Conservation (phyloP, 1,140 invertebrate genomes). For the Lordiphosa collinella region DNA sequence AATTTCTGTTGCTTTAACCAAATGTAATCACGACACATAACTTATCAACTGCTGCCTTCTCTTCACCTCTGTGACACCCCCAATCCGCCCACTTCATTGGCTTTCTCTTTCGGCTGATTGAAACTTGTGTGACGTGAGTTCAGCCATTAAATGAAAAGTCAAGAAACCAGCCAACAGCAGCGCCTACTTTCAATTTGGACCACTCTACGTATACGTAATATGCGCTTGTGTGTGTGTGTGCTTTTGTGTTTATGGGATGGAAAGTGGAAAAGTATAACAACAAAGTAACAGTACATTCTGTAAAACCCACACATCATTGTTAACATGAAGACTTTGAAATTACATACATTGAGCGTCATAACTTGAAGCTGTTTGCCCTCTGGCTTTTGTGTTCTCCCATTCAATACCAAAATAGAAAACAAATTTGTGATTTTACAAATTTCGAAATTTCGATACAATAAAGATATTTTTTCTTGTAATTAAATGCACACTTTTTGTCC, state of each 20-base stretch:
- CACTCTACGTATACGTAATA: slow-evolving; percentile 46
- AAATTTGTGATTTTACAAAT: not conserved
- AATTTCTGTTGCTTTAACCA: slow-evolving; percentile 28
- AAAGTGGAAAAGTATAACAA: not conserved
- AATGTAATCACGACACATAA: slow-evolving; percentile 56
- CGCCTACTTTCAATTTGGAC: slow-evolving; percentile 40
- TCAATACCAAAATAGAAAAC: not conserved
- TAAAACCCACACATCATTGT: slow-evolving; percentile 76
- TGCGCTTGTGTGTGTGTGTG: slow-evolving; percentile 7
- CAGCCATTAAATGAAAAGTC: slow-evolving; percentile 40
- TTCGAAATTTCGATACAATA: too few relatives aligned
- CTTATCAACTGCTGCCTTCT: slow-evolving; percentile 41
- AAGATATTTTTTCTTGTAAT: too few relatives aligned
- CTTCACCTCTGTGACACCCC: slow-evolving; percentile 29
- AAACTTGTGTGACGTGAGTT: slow-evolving; percentile 37
- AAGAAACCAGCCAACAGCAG: slow-evolving; percentile 35
- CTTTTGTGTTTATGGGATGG: slow-evolving; percentile 10
- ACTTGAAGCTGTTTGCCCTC: slow-evolving; percentile 22
- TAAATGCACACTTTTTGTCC: too few relatives aligned
- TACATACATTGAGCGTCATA: slow-evolving; percentile 45
- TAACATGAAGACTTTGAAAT: slow-evolving; percentile 65
- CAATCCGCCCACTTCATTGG: slow-evolving; percentile 16
- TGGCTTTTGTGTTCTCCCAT: not conserved
- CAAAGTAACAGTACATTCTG: slow-evolving; percentile 63
- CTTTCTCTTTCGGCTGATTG: slow-evolving; percentile 15